These are phyloP conservation scores for Halcyon leucocephala DNA, from an alignment of 2,797 vertebrate genomes.

Conservation along the genomic window DNA sequence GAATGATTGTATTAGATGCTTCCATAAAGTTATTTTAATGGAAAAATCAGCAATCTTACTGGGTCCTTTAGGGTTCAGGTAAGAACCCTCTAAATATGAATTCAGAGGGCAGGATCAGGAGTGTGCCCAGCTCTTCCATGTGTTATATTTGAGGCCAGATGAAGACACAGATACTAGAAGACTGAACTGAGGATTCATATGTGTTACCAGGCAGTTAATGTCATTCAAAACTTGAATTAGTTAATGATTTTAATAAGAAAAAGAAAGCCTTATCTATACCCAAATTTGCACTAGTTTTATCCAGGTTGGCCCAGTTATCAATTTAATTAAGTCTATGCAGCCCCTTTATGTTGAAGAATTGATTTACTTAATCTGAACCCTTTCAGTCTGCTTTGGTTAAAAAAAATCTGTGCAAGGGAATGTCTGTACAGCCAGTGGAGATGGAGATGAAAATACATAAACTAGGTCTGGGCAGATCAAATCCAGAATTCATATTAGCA, in stretches of 20 bases:
- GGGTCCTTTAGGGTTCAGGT: neutral
- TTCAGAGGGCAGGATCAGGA: neutral
- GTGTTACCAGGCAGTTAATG: neutral
- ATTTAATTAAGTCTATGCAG: slow-evolving; percentile 46
- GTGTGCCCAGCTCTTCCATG: neutral
- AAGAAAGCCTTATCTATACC: neutral
- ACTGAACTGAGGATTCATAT: neutral
- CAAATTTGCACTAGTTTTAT: slow-evolving; percentile 18
- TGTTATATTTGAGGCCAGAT: neutral
- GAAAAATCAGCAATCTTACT: neutral
- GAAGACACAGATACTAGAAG: neutral
- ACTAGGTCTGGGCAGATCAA: neutral
- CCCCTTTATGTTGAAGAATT: neutral
- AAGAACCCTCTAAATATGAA: neutral
- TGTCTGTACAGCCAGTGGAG: neutral
- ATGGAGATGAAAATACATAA: neutral
- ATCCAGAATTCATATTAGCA: neutral
- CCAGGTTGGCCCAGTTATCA: slow-evolving; percentile 27
- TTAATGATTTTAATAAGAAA: slow-evolving; percentile 4
- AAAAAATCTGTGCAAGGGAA: neutral
- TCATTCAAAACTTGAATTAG: neutral
- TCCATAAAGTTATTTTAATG: neutral
- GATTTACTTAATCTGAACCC: slow-evolving; percentile 14
- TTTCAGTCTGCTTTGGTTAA: slow-evolving; percentile 16
- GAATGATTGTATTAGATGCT: neutral